Evolutionary conservation across 2,113 vertebrate genomes (phyloP), one percentile per base, ranked within the genome.

Genomic region (Eulemur rufifrons): DNA sequence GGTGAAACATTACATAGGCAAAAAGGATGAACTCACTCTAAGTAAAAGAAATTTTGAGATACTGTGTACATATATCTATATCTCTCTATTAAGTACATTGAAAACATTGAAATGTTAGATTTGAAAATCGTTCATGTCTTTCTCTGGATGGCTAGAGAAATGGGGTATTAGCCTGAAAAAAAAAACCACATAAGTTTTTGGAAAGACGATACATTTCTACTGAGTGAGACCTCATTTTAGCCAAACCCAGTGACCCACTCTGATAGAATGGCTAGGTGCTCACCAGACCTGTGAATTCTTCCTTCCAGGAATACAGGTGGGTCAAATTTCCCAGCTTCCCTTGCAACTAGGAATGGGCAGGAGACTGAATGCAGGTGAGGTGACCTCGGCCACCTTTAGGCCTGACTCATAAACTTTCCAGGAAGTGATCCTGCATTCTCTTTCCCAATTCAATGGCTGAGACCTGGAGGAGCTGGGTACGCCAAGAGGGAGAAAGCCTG

Each of bases 111-210:
- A 23, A 14, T 20, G 11, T 23, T 86, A 88, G 37, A 66, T 42
- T 39, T 92, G 45, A 86, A 96, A 69, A 64, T 71, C 15, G 89
- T 78, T 69, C 61, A 86, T 90, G 6, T 86, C 76, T 89, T 61
- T 96, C 76, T 94, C 39, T 39, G 15, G 52, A 89, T 42, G 32
- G 20, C 29, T 34, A 74, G 52, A 66, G 61, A 84, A 69, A 74
- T 59, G 25, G 34, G 18, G 27, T 39, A 47, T 71, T 71, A 84
- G 63, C 10, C 32, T 59, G 42, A 42, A 42, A 20, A 61, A 77
- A 92, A 95, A 97, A 11, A 23, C 50, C 27, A 66, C 9, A 4
- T 34, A 6, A 74, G 12, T 52, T 42, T 86, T 91, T 80, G 29
- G n/a, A 89, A 88, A 96, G 73, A 69, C 0, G 39, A 54, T 69